Percentiles rank a stretch among this genome's conserved stretches.
phyloP scores from a whole-genome alignment of 2,797 vertebrate species.

The Megaceryle alcyon region DNA sequence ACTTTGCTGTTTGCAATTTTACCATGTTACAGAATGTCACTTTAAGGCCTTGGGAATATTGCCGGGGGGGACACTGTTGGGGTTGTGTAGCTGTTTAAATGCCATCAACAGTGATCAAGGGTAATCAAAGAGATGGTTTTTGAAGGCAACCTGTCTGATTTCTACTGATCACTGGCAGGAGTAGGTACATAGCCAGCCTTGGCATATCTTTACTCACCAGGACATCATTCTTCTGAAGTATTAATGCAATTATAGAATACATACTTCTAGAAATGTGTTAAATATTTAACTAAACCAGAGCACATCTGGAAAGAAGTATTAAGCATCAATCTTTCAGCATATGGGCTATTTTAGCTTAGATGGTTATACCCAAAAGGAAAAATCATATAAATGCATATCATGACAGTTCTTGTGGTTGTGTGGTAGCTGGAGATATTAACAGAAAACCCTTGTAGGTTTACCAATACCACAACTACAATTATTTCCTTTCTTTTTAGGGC shows the following conservation, averaged over 20 bases:
- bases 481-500: slow-evolving; percentile 23
- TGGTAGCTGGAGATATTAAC: slow-evolving; percentile 56
- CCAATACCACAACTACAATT: slow-evolving; percentile 54
- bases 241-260: slow-evolving; percentile 29
- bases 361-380: slow-evolving; percentile 39
- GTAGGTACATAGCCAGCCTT: background rate
- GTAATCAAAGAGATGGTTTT: background rate
- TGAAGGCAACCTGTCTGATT: background rate
- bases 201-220: background rate
- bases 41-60: background rate
- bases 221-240: slow-evolving; percentile 23
- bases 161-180: background rate
- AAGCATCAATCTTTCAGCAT: slow-evolving; percentile 52
- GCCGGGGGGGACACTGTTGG: background rate
- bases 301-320: slow-evolving; percentile 53
- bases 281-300: slow-evolving; percentile 52
- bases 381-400: background rate
- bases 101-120: rapidly evolving
- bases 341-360: slow-evolving; percentile 33
- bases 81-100: background rate
- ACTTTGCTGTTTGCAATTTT: background rate
- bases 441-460: slow-evolving; percentile 52
- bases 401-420: slow-evolving; percentile 51
- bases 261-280: slow-evolving; percentile 47
- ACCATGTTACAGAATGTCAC: background rate